Conservation (phyloP, 2,113 vertebrate species). For the Rynchops niger region DNA sequence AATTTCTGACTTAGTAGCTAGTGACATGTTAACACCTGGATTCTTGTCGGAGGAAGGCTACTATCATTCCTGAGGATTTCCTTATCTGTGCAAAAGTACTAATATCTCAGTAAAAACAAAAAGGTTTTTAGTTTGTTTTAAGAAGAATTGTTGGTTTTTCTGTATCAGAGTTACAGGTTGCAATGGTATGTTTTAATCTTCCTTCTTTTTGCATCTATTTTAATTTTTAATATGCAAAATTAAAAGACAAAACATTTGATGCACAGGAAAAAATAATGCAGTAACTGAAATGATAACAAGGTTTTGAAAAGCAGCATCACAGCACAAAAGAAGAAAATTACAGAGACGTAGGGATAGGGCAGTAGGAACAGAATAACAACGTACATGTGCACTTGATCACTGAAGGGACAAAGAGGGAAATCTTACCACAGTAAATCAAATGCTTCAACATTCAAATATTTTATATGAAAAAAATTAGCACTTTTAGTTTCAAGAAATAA, state of each 20-base stretch:
- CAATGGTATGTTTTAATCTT: not conserved
- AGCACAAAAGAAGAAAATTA: not conserved
- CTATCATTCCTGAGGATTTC: not conserved
- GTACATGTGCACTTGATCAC: not conserved
- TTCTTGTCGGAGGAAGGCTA: not conserved
- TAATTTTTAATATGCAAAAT: not conserved
- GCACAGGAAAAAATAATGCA: not conserved
- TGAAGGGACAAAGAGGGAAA: not conserved
- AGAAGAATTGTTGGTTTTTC: not conserved
- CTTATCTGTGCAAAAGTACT: not conserved
- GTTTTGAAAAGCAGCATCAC: not conserved
- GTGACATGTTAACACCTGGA: not conserved
- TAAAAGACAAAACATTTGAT: not conserved
- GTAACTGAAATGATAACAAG: not conserved
- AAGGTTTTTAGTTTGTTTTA: not conserved
- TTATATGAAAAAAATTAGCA: not conserved
- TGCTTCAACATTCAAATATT: not conserved
- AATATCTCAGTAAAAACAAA: not conserved
- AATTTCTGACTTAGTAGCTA: not conserved
- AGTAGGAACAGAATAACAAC: not conserved
- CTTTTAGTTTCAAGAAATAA: not conserved
- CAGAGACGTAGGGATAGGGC: not conserved
- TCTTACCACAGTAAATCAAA: not conserved
- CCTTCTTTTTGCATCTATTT: not conserved
- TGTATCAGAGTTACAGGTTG: not conserved